Percentiles rank a stretch among this genome's conserved stretches.
These are phyloP conservation scores for Puma concolor DNA, from an alignment of 2,113 vertebrate species.

Conservation along the genomic window DNA sequence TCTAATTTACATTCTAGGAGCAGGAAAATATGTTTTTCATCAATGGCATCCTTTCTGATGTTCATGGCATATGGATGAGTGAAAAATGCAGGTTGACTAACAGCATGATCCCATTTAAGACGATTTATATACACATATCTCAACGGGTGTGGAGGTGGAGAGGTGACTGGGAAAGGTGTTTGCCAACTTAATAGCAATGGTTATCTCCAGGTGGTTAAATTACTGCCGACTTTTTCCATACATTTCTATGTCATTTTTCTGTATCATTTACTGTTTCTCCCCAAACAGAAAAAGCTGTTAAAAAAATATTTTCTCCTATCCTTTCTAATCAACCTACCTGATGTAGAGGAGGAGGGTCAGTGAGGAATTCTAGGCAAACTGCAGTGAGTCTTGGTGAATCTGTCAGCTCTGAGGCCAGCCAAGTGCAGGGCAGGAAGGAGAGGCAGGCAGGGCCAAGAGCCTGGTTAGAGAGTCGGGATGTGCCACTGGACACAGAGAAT, in stretches of 20 bases:
- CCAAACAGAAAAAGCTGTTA: not conserved
- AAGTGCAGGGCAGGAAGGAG: not conserved
- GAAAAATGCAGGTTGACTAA: not conserved
- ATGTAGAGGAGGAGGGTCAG: not conserved
- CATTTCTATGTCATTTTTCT: conserved; percentile 6
- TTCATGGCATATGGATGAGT: not conserved
- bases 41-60: not conserved
- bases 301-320: not conserved
- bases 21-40: not conserved
- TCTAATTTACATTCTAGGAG: not conserved
- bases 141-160: not conserved
- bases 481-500: not conserved
- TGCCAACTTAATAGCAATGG: not conserved
- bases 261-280: conserved; percentile 12
- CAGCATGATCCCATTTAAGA: not conserved
- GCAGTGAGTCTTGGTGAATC: not conserved
- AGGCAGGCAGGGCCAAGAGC: not conserved
- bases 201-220: not conserved
- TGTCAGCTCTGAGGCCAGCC: not conserved
- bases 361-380: not conserved
- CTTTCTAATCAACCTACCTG: not conserved
- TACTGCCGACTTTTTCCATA: not conserved
- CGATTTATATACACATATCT: not conserved
- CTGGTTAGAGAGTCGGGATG: not conserved
- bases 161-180: not conserved